A percentile compares a stretch with the other conserved stretches of the same genome.
Conservation (phyloP, 1,140 invertebrate species). For the Aphis gossypii region DNA sequence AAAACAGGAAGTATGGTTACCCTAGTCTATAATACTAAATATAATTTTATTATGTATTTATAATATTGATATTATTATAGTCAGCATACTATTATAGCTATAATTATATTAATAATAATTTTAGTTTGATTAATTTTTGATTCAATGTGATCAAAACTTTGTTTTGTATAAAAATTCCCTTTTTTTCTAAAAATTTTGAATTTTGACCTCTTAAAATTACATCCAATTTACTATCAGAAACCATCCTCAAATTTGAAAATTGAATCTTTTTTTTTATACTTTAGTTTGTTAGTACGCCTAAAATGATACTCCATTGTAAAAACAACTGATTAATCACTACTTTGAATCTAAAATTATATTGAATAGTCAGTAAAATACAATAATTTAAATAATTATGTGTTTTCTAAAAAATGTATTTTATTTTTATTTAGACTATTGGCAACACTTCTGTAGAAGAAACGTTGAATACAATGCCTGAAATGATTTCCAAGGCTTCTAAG, state of each 20-base stretch:
- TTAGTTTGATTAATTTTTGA: no score
- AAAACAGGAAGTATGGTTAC: no score
- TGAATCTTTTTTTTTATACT: neutral
- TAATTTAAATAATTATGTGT: neutral
- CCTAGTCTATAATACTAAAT: no score
- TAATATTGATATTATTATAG: no score
- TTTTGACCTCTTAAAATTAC: neutral
- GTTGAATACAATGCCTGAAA: conserved; percentile 32
- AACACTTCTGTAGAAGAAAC: neutral
- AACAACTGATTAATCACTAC: neutral
- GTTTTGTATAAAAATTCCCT: no score
- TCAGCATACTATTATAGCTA: no score
- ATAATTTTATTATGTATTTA: no score
- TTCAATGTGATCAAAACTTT: no score
- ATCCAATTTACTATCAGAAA: neutral
- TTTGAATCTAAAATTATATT: conserved; percentile 60
- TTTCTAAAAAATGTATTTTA: conserved; percentile 62
- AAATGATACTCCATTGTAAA: neutral
- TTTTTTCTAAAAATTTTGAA: no score
- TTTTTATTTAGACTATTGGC: conserved; percentile 18
- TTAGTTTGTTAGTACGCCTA: neutral
- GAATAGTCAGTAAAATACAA: conserved; percentile 62
- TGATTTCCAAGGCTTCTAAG: conserved; percentile 37
- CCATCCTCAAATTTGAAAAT: neutral
- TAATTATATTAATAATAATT: no score